Conservation (phyloP, 2,888 invertebrate genomes). For the Drosophila formosana region DNA sequence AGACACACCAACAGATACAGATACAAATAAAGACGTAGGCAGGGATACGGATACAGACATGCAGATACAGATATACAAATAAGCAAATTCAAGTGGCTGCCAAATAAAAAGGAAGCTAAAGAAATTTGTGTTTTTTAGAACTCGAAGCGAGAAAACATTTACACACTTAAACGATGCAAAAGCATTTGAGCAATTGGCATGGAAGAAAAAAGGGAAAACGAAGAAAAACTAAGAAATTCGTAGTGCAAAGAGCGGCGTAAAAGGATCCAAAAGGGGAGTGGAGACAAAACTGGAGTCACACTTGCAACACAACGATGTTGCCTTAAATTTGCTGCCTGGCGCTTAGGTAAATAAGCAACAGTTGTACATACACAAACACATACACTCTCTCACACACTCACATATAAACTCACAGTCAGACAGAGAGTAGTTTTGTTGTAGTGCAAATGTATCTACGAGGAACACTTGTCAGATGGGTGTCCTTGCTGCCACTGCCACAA, state of each 20-base stretch:
- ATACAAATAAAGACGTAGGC: conserved; percentile 17
- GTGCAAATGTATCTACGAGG: conserved; percentile 50
- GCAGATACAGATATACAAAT: conserved; percentile 45
- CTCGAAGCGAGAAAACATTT: conserved; percentile 73
- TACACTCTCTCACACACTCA: conserved; percentile 8
- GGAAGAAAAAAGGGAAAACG: conserved; percentile 22
- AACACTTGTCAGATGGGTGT: conserved; percentile 52
- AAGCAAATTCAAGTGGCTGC: conserved; percentile 64
- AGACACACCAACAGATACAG: conserved; percentile 35
- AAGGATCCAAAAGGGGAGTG: conserved; percentile 35
- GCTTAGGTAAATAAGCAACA: conserved; percentile 77
- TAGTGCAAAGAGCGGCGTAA: conserved; percentile 25
- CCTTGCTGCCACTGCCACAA: conserved; percentile 30
- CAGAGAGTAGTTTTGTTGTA: conserved; percentile 3
- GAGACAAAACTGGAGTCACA: conserved; percentile 9
- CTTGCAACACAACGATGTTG: conserved; percentile 28
- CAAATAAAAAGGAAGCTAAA: conserved; percentile 61
- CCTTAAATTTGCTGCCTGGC: conserved; percentile 64
- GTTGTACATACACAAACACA: conserved; percentile 41
- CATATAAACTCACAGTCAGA: conserved; percentile 18
- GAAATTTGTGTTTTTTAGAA: conserved; percentile 53
- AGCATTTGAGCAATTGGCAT: conserved; percentile 58
- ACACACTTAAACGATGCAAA: conserved; percentile 79
- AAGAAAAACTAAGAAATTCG: conserved; percentile 51
- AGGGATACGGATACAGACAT: conserved; percentile 31